Conservation (phyloP, 2,113 vertebrate genomes). For the Tangachromis dhanisi region DNA sequence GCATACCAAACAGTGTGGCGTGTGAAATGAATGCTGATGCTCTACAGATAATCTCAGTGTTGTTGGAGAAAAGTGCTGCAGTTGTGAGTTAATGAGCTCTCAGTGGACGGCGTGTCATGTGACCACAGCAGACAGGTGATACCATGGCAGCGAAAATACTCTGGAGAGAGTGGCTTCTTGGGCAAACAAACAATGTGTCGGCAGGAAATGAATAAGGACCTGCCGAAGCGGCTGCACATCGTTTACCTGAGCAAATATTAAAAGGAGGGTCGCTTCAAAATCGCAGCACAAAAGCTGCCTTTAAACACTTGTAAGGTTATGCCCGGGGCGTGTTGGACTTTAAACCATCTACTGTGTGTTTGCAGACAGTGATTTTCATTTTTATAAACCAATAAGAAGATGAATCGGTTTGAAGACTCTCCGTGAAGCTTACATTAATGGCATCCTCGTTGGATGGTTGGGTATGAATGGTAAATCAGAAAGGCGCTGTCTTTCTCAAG, state of each 20-base stretch:
- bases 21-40: neutral
- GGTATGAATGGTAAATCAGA: constrained; percentile 4
- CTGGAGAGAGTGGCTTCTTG: constrained; percentile 23
- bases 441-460: neutral
- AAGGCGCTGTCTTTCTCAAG: neutral
- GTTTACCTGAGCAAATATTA: constrained; percentile 16
- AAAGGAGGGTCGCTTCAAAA: neutral
- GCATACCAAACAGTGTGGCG: neutral
- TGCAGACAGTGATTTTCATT: neutral
- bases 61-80: constrained; percentile 21
- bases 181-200: constrained; percentile 44
- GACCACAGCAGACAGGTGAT: constrained; percentile 56
- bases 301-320: neutral
- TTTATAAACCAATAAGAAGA: neutral
- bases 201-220: constrained; percentile 35
- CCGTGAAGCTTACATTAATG: neutral
- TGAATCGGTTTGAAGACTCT: neutral
- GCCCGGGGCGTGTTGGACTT: neutral
- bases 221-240: neutral
- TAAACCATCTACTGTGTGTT: neutral
- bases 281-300: neutral
- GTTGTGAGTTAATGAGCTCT: constrained; percentile 63
- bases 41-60: constrained; percentile 13
- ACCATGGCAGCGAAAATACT: constrained; percentile 49
- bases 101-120: constrained; percentile 51